Evolutionary conservation across 2,113 vertebrate genomes (phyloP).

Genomic region (Hyaena hyaena): DNA sequence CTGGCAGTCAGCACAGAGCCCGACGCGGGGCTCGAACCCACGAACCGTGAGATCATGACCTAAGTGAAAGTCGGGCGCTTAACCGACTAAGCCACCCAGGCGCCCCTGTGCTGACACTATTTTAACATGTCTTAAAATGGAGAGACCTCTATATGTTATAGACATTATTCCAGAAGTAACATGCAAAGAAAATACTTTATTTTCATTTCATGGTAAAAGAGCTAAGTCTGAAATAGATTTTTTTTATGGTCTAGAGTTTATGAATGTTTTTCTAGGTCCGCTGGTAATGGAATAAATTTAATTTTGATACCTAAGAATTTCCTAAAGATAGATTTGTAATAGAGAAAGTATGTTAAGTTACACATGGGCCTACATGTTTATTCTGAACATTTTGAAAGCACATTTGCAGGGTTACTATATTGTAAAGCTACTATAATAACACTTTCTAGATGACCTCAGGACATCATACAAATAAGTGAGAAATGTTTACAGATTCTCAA

Average conservation of each 20-base stretch:
- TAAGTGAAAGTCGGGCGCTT: too few relatives aligned
- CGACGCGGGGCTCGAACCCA: too few relatives aligned
- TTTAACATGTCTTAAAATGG: slow-evolving; percentile 55
- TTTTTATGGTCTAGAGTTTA: not conserved
- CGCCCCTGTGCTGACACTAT: not conserved
- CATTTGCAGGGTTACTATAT: slow-evolving; percentile 52
- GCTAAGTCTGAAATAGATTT: slow-evolving; percentile 26
- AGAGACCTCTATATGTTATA: slow-evolving; percentile 34
- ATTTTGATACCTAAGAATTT: slow-evolving; percentile 60
- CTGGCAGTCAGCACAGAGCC: too few relatives aligned
- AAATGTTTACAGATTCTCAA: slow-evolving; percentile 69
- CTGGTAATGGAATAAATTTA: slow-evolving; percentile 41
- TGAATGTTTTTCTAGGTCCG: not conserved
- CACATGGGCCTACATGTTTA: not conserved
- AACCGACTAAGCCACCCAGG: too few relatives aligned
- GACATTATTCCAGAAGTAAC: slow-evolving; percentile 48
- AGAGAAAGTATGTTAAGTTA: slow-evolving; percentile 52
- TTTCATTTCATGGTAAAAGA: slow-evolving; percentile 50
- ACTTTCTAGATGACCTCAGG: slow-evolving; percentile 61
- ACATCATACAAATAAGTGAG: slow-evolving; percentile 50
- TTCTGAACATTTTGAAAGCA: slow-evolving; percentile 62
- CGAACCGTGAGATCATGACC: too few relatives aligned
- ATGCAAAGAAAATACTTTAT: not conserved
- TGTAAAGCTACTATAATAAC: slow-evolving; percentile 30
- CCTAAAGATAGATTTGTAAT: slow-evolving; percentile 44